Base-by-base conservation (phyloP, 1,140 invertebrate species). In the Elysia chlorotica region DNA sequence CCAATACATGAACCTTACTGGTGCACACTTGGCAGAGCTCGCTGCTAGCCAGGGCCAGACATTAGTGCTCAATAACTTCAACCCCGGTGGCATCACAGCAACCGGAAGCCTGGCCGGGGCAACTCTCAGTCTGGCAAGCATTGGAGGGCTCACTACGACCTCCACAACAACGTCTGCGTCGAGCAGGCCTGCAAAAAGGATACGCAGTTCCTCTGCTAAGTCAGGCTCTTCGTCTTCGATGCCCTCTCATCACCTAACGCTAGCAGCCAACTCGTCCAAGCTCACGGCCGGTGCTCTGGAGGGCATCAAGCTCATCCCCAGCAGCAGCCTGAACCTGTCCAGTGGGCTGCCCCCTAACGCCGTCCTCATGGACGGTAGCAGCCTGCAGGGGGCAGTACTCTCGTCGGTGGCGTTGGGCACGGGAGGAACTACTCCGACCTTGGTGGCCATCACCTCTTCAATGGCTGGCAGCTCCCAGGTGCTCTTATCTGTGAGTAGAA, bases 1-100 rank as follows among this genome's bases (percentile, higher is more conserved):
- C 36, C 82, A 83, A 66, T 81, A 78, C 63, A 71, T 85, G 37
- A 82, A 82, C 69, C 81, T 83, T 23, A 76, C 80, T 6, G 74
- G 74, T 30, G 73, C 76, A 14, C 79, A 78, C 74, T 65, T 85
- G 28, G 75, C 76, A n/a, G 74, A 80, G n/a, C 23, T 80, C 19
- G 65, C 76, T 0, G 71, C 76, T 6, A 75, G 70, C 57, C 76
- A 82, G 33, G 73, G 69, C 30, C 59, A 62, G 30, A 71, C 69
- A 6, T 28, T 71, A 23, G 33, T 62, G 19, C 37, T 71, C 2
- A 71, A 71, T 30, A 71, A 61, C 37, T 71, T 71, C 28, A 48
- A 56, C 17, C 37, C 69, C n/a, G 35, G 57, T 36, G 31, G 66
- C 4, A 56, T 2, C 17, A 68, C 33, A 10, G n/a, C 10, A 10